Evolutionary conservation across 2,113 vertebrate genomes (phyloP), one percentile per base, ranked within the genome.

Genomic region (Anolis sagrei): DNA sequence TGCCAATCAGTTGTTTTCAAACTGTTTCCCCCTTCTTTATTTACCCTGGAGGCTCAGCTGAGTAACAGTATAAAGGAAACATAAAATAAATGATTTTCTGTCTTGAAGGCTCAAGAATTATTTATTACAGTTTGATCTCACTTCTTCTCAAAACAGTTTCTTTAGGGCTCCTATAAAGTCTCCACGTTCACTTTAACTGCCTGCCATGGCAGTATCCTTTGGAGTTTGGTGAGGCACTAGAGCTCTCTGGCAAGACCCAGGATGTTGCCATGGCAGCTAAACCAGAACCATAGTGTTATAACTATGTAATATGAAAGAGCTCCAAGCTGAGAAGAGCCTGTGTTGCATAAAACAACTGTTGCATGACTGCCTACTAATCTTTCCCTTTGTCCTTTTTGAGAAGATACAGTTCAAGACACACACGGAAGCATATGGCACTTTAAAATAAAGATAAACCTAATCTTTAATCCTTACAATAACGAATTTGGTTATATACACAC

Each of bases 121-220:
- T 80, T 80, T 64, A 80, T 80, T 80, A 66, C 62, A 21, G 29
- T 68, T 11, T 49, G 79, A 80, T 68, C 36, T 80, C 29, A 66
- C 10, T 58, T 10, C 68, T 49, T 44, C 27, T 69, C 29, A 69
- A 64, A 69, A 5, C 39, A 69, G 44, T 69, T 81, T 81, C 66
- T 21, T 44, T 79, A 79, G 34, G 39, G 14, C 51, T 64, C 7
- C 78, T 23, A 66, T 79, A 29, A 44, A 76, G n/a, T 27, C 74
- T 51, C 48, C 48, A n/a, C n/a, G 11, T 76, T 4, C 54, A 13
- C 54, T 58, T 58, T 58, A 18, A 58, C 14, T 58, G 1, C 39
- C 39, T 58, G 4, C 2, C 54, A 58, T 58, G 54, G 54, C 54
- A 58, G 13, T 13, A 58, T 58, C 54, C 54, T 58, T 18, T 58